These are phyloP conservation scores for Diceros bicornis DNA, from an alignment of 2,797 vertebrate species.

Conservation along the genomic window DNA sequence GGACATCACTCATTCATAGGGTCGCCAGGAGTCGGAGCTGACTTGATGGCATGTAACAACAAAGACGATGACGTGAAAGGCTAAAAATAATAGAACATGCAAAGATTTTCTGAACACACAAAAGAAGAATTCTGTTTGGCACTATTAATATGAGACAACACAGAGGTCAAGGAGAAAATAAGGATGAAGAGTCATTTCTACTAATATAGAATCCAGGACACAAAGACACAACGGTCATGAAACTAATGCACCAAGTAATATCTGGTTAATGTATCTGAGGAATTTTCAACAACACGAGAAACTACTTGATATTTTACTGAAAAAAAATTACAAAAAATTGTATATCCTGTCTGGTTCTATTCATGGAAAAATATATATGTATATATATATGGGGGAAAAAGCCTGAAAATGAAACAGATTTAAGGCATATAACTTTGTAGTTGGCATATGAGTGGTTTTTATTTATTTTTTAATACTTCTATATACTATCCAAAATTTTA, in stretches of 20 bases:
- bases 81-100: background rate
- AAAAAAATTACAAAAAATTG: background rate
- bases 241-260: background rate
- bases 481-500: constrained; percentile 17
- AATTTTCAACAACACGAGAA: background rate
- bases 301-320: background rate
- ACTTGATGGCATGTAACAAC: too few species aligned
- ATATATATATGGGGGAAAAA: background rate
- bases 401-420: background rate
- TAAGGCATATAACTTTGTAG: background rate
- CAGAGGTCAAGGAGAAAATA: background rate
- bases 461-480: constrained; percentile 10
- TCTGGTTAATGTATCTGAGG: background rate
- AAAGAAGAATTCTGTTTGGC: background rate
- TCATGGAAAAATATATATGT: background rate
- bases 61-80: background rate
- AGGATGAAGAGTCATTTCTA: constrained; percentile 20
- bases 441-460: background rate
- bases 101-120: constrained; percentile 15
- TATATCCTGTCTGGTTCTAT: background rate
- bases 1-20: too few species aligned
- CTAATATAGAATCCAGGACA: background rate
- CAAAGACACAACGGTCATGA: background rate
- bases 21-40: too few species aligned
- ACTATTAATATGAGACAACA: background rate